Base-by-base conservation (phyloP, 2,113 vertebrate species). In the Upupa epops region DNA sequence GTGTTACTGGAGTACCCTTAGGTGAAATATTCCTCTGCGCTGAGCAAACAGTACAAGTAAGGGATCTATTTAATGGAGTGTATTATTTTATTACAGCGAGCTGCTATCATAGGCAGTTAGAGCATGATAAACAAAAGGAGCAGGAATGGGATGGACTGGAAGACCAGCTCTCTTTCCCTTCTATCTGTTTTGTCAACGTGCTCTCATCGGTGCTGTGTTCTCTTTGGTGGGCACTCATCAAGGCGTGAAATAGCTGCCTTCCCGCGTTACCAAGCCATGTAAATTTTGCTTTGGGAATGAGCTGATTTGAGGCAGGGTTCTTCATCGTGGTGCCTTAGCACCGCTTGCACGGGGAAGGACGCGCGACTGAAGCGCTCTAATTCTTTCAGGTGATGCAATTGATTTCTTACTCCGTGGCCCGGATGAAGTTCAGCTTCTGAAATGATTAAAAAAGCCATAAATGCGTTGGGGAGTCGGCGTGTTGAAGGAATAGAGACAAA, bases 1-100 rank as follows among this genome's bases (percentile, higher is more conserved):
- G 0, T 22, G 1, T 68, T 86, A 42, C 48, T 77, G 31, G 84
- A 72, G 45, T 65, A 15, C 48, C 22, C 83, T 91, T 93, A 55
- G 80, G 83, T 89, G 90, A 95, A 51, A 79, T 61, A 83, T 96
- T 92, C 93, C 91, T 93, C 93, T 74, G 89, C 92, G 63, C 84
- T 83, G 56, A 83, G 78, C 87, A 95, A 94, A 90, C 91, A 91
- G 89, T 96, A 86, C 96, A 94, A 94, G 96, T 86, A 96, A 96
- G 83, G 9, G 96, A 94, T 86, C 18, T 71, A 80, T 94, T 95
- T 95, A 97, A 97, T 96, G 95, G 94, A 94, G 91, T 95, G 94
- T 93, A 61, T 95, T 96, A 93, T 95, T 97, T 96, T 96, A 91
- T 96, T 96, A 91, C 93, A 83, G 83, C 96, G 91, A 86, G 90